phyloP scores from a whole-genome alignment of 2,888 invertebrate genomes.

The Abrostola tripartita region DNA sequence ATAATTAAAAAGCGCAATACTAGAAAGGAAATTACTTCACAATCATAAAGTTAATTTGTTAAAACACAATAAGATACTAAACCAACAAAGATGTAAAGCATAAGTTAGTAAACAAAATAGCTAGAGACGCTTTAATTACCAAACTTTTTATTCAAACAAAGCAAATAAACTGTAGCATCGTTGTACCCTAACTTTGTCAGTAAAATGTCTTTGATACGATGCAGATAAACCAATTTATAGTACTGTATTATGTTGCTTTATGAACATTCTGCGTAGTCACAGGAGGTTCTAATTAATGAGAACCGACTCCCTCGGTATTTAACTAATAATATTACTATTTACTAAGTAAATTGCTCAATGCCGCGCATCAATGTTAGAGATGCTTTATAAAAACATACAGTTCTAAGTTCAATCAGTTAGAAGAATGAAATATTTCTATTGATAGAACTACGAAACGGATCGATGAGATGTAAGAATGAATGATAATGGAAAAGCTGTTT shows the following conservation, averaged over 20 bases:
- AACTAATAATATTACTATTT: constrained; percentile 23
- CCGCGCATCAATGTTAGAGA: constrained; percentile 10
- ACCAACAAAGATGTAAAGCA: constrained; percentile 40
- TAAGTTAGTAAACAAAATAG: constrained; percentile 49
- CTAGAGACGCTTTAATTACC: constrained; percentile 47
- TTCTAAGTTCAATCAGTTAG: not conserved
- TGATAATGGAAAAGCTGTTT: not conserved
- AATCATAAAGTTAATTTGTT: not conserved
- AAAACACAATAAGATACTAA: constrained; percentile 21
- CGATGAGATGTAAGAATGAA: not conserved
- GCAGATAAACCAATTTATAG: constrained; percentile 54
- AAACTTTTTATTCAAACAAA: constrained; percentile 54
- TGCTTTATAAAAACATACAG: not conserved
- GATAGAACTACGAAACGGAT: not conserved
- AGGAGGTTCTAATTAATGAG: constrained; percentile 73
- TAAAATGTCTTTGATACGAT: constrained; percentile 52
- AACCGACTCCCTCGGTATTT: constrained; percentile 49
- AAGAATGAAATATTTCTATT: constrained; percentile 11
- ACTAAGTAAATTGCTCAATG: constrained; percentile 27
- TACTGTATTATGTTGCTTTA: constrained; percentile 59
- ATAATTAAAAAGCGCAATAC: too few relatives aligned
- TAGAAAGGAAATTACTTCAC: not conserved
- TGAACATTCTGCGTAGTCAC: constrained; percentile 62
- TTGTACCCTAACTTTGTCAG: constrained; percentile 55
- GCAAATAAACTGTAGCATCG: constrained; percentile 50